Conservation (phyloP, 2,888 invertebrate genomes). For the Erynnis tages region DNA sequence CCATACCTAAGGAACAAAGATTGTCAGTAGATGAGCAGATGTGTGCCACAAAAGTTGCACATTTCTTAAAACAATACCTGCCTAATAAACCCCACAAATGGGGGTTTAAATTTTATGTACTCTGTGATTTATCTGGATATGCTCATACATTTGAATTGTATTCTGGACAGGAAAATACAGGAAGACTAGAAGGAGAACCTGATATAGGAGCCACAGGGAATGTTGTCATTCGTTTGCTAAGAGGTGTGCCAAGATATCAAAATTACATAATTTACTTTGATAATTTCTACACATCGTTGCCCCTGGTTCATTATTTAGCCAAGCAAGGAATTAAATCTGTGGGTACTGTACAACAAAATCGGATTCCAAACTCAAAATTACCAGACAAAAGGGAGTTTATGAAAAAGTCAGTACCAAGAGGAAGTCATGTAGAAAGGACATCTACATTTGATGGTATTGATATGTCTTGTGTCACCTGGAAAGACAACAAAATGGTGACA, state of each 20-base stretch:
- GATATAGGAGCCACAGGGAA: slow-evolving; percentile 13
- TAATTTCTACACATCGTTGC: slow-evolving; percentile 40
- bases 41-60: slow-evolving; percentile 36
- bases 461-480: slow-evolving; percentile 42
- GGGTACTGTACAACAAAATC: slow-evolving; percentile 40
- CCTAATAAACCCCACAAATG: slow-evolving; percentile 54
- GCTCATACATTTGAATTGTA: slow-evolving; percentile 38
- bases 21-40: slow-evolving; percentile 40
- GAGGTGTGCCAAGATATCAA: slow-evolving; percentile 8
- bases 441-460: slow-evolving; percentile 39
- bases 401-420: slow-evolving; percentile 42
- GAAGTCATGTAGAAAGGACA: slow-evolving; percentile 39
- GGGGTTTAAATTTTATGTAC: slow-evolving; percentile 37
- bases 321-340: slow-evolving; percentile 39
- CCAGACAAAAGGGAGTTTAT: slow-evolving; percentile 40
- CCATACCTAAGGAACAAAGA: slow-evolving; percentile 41
- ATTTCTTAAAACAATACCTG: slow-evolving; percentile 40
- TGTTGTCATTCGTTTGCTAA: slow-evolving; percentile 9
- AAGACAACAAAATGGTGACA: slow-evolving; percentile 48
- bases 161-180: slow-evolving; percentile 38
- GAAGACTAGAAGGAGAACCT: not conserved
- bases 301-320: slow-evolving; percentile 39
- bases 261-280: slow-evolving; percentile 20
- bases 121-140: slow-evolving; percentile 38
- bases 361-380: slow-evolving; percentile 41